Conservation (phyloP, 2,113 vertebrate genomes). For the Colius striatus region DNA sequence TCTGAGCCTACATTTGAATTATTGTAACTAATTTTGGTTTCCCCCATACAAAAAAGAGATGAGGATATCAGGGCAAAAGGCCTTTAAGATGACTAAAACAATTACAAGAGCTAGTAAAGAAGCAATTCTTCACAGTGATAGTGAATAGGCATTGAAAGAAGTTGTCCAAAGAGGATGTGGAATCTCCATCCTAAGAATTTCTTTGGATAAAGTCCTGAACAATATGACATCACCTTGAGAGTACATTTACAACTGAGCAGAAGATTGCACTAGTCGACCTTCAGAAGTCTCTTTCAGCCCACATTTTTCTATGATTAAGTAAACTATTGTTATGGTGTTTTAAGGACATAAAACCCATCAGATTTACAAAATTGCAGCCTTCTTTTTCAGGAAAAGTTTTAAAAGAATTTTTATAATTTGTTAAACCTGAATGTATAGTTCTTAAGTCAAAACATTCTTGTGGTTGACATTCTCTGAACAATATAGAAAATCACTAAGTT, state of each 20-base stretch:
- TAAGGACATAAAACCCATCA: background rate
- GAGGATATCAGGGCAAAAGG: rapidly evolving
- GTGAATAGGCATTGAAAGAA: background rate
- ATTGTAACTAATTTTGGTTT: background rate
- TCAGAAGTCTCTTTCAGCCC: background rate
- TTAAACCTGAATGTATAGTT: background rate
- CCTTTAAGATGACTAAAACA: background rate
- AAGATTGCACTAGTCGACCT: background rate
- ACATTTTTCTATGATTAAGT: background rate
- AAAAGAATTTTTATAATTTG: background rate
- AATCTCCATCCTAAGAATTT: background rate
- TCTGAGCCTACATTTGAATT: background rate
- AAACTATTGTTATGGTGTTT: background rate
- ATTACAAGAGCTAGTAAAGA: background rate
- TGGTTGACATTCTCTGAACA: background rate
- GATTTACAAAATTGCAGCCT: background rate
- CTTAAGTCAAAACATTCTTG: background rate
- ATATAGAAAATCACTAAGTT: background rate
- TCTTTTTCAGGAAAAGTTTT: background rate
- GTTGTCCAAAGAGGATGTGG: background rate
- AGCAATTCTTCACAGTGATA: background rate
- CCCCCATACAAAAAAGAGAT: background rate
- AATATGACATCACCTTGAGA: background rate
- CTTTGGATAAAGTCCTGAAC: background rate
- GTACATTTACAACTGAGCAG: background rate